Evolutionary conservation across 1,140 invertebrate genomes (phyloP).

Genomic region (Polypedilum vanderplanki): DNA sequence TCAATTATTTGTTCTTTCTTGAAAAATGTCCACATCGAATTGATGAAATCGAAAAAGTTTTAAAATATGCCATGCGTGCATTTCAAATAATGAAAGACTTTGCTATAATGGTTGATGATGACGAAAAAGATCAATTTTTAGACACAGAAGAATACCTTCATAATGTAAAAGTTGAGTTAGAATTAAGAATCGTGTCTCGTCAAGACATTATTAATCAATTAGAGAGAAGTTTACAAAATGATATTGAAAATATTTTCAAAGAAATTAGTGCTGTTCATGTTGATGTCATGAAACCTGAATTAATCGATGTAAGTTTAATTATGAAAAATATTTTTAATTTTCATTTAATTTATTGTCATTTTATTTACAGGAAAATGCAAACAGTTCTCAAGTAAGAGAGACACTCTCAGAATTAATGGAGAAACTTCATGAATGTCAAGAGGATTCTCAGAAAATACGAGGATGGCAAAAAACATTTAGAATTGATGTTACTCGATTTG

Average conservation of each 20-base stretch:
- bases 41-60: constrained; percentile 54
- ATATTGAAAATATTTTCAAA: constrained; percentile 46
- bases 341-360: constrained; percentile 47
- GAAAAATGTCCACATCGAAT: constrained; percentile 55
- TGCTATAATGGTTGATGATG: constrained; percentile 53
- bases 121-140: constrained; percentile 56
- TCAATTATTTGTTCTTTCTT: constrained; percentile 60
- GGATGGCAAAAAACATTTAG: constrained; percentile 63
- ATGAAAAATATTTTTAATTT: not conserved
- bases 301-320: constrained; percentile 34
- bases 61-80: constrained; percentile 63
- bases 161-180: constrained; percentile 45
- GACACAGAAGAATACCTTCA: constrained; percentile 46
- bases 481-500: constrained; percentile 70
- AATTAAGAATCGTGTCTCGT: constrained; percentile 44
- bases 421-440: constrained; percentile 53
- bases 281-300: constrained; percentile 38
- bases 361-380: constrained; percentile 62
- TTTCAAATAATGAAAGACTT: constrained; percentile 67
- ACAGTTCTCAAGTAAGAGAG: constrained; percentile 53
- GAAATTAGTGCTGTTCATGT: constrained; percentile 49
- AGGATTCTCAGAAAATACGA: constrained; percentile 59
- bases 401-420: constrained; percentile 55
- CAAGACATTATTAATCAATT: constrained; percentile 47
- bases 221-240: constrained; percentile 50